phyloP scores from a whole-genome alignment of 2,113 vertebrate genomes.

The Sprattus sprattus region DNA sequence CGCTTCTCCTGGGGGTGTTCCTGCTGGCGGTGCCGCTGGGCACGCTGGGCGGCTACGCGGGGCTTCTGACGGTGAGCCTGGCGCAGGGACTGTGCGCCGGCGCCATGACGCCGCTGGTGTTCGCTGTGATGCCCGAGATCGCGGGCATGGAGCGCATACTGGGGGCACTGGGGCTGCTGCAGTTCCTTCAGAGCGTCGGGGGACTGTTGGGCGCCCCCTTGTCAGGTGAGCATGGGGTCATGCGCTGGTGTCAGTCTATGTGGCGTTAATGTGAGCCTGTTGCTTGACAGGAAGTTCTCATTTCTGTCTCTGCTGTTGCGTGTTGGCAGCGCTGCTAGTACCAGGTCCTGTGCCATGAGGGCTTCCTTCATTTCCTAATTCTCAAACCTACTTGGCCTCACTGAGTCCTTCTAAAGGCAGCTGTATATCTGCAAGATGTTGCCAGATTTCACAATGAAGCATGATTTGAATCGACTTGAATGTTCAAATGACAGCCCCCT shows the following conservation, averaged over 20 bases:
- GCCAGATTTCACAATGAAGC: too few species aligned
- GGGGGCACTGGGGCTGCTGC: conserved; percentile 81
- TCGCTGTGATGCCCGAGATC: conserved; percentile 76
- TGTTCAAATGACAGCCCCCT: too few species aligned
- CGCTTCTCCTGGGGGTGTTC: conserved; percentile 65
- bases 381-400: neutral
- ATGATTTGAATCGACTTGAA: too few species aligned
- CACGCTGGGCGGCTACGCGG: conserved; percentile 55
- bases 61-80: conserved; percentile 67
- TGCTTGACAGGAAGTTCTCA: neutral
- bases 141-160: conserved; percentile 73
- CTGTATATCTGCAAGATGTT: neutral
- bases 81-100: conserved; percentile 84
- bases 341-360: neutral
- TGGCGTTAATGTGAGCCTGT: neutral
- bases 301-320: neutral
- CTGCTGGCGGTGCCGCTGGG: conserved; percentile 77
- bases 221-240: conserved; percentile 72
- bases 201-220: conserved; percentile 83
- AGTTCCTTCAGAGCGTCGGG: conserved; percentile 82
- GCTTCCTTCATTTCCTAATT: neutral
- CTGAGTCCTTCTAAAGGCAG: neutral
- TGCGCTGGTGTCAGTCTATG: neutral
- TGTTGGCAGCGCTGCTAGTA: neutral
- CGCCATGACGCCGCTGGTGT: conserved; percentile 80